Evolutionary conservation across 2,113 vertebrate species (phyloP).

Genomic region (Peucedramus taeniatus): DNA sequence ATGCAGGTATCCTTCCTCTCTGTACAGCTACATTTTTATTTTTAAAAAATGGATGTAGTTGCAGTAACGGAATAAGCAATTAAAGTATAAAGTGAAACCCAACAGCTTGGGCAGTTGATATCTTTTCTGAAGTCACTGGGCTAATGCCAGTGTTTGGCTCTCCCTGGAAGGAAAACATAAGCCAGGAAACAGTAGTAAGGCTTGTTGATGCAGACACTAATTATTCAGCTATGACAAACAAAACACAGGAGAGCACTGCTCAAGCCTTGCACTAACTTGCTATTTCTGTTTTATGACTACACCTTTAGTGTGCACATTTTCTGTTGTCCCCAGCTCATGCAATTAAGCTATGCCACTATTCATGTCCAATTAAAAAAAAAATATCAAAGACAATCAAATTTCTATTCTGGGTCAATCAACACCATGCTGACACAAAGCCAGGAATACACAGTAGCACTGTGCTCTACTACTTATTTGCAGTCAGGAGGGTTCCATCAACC

Average conservation of each 20-base stretch:
- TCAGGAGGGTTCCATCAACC: constrained; percentile 39
- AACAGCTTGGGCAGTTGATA: neutral
- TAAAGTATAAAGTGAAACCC: neutral
- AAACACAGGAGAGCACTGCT: neutral
- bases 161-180: neutral
- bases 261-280: neutral
- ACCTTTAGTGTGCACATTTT: neutral
- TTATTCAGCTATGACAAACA: neutral
- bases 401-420: constrained; percentile 23
- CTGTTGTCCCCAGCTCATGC: neutral
- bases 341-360: neutral
- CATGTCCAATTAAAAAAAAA: neutral
- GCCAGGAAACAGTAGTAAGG: neutral
- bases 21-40: neutral
- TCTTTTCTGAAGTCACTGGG: neutral
- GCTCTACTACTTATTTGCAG: constrained; percentile 54
- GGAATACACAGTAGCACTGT: constrained; percentile 47
- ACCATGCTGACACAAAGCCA: neutral
- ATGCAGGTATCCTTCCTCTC: neutral
- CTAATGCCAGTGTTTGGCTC: neutral
- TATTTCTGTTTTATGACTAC: neutral
- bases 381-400: neutral
- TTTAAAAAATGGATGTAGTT: neutral
- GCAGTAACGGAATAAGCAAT: neutral
- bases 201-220: neutral